phyloP scores from a whole-genome alignment of 2,797 vertebrate species.

The Cuniculus paca region DNA sequence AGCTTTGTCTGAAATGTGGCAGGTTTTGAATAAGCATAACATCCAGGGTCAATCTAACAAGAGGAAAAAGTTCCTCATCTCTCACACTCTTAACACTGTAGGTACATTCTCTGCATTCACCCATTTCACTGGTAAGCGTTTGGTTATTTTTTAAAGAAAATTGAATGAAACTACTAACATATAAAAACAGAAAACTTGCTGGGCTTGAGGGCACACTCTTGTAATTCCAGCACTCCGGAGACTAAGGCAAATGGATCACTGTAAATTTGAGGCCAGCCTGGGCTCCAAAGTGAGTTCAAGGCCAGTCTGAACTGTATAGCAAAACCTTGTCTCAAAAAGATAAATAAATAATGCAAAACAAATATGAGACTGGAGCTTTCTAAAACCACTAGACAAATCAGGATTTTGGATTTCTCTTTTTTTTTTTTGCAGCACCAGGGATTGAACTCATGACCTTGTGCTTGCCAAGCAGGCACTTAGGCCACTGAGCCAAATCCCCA shows the following conservation, averaged over 20 bases:
- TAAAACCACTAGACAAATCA: slow-evolving; percentile 77
- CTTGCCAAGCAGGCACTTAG: no score
- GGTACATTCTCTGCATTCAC: slow-evolving; percentile 8
- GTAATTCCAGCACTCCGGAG: no score
- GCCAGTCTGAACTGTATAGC: not conserved
- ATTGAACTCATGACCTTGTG: no score
- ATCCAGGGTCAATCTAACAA: not conserved
- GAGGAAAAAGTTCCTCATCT: not conserved
- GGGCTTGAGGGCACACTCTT: no score
- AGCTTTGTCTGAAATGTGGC: slow-evolving; percentile 21
- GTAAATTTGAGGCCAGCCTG: not conserved
- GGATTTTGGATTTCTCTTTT: slow-evolving; percentile 63
- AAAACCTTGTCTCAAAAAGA: not conserved
- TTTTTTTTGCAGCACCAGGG: no score
- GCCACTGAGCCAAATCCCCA: no score
- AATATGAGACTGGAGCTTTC: slow-evolving; percentile 61
- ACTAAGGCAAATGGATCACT: not conserved
- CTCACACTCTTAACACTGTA: not conserved
- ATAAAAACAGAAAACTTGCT: no score
- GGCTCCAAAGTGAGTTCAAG: not conserved
- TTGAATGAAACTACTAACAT: no score
- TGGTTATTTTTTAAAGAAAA: no score
- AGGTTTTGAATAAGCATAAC: slow-evolving; percentile 56
- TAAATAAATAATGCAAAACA: not conserved
- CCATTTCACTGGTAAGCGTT: not conserved